Percentiles rank a stretch among this genome's conserved stretches.
These are phyloP conservation scores for Cygnus olor DNA, from an alignment of 2,797 vertebrate genomes.

Conservation along the genomic window DNA sequence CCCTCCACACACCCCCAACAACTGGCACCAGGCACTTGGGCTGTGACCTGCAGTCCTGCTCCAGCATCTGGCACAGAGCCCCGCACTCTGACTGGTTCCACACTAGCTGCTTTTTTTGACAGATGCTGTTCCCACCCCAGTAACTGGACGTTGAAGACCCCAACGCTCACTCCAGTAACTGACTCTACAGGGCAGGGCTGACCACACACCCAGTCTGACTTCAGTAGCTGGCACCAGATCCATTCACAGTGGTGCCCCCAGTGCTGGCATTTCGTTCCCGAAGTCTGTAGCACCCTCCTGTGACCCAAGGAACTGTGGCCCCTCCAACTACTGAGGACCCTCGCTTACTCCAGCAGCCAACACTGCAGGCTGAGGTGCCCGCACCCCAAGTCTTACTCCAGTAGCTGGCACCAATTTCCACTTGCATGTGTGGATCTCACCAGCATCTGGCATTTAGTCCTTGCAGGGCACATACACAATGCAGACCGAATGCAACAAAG, in stretches of 20 bases:
- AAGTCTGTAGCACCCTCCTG: no score
- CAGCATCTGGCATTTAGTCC: neutral
- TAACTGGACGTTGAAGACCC: neutral
- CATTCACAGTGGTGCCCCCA: no score
- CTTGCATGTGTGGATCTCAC: neutral
- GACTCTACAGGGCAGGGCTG: neutral
- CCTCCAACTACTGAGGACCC: neutral
- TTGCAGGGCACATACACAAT: neutral
- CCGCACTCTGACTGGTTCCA: neutral
- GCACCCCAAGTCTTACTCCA: neutral
- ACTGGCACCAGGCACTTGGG: neutral
- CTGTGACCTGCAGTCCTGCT: neutral
- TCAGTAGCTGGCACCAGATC: no score
- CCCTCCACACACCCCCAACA: neutral
- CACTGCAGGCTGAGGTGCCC: neutral
- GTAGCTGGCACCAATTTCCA: neutral
- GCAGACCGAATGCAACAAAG: neutral
- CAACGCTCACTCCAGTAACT: neutral
- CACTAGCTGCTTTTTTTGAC: neutral
- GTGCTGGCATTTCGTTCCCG: no score
- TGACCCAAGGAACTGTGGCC: no score
- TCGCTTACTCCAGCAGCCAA: neutral
- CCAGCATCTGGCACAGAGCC: neutral
- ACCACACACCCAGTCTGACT: neutral
- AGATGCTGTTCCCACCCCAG: neutral